Evolutionary conservation across 2,113 vertebrate species (phyloP), one percentile per base, ranked within the genome.

Genomic region (Tyrannus savana): DNA sequence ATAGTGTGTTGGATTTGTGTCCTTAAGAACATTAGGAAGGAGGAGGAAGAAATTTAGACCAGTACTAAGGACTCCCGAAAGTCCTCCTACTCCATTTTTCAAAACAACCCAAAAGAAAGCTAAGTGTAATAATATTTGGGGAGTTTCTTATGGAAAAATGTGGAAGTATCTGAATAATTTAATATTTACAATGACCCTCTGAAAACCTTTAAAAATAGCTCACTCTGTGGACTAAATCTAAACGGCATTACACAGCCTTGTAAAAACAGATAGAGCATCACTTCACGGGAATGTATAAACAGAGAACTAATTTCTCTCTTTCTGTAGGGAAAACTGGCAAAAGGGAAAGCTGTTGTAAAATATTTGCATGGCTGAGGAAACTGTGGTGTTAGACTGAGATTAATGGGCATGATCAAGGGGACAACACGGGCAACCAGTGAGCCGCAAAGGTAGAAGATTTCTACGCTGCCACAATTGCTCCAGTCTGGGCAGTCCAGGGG

Each of bases 201-300:
- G 35, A 82, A 95, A 91, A 91, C n/a, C 14, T 91, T 72, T 58
- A 87, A 66, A 95, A 87, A 39, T 84, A 91, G 35, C 24, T 82
- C 62, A 58, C 28, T 75, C 35, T 24, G 27, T 62, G 44, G 42
- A 64, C 52, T 72, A 87, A 87, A 84, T 82, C 62, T 84, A 82
- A 91, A 95, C 6, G 49, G 37, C 47, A 83, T 89, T 89, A 80
- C 49, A 64, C 19, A 62, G 67, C 55, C 50, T 84, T 83, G 23
- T 87, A 62, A 87, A 93, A 94, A 82, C 71, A 84, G 62, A 78
- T 63, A 83, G 21, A 91, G 42, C 66, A 87, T 79, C 81, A 67
- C 81, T 93, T 73, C 78, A 58, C 0, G 9, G 78, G 50, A 93
- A 82, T 66, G 49, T 60, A 75, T 89, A 93, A 97, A 91, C 69